Percentiles rank a stretch among this genome's conserved stretches.
phyloP scores from a whole-genome alignment of 2,888 invertebrate genomes.

The Athalia circularis region DNA sequence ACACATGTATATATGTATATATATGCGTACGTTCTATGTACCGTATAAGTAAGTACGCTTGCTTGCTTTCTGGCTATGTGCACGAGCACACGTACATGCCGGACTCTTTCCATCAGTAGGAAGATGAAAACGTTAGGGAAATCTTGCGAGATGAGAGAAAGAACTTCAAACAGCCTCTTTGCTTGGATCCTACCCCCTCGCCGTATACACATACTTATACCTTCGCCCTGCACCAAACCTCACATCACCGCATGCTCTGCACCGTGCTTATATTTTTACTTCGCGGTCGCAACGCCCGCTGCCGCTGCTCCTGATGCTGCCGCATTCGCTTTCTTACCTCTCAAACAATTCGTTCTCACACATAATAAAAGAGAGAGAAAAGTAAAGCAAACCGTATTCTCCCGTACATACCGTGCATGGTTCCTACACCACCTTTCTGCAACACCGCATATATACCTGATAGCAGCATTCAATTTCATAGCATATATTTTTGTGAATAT shows the following conservation, averaged over 20 bases:
- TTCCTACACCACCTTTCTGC: conserved; percentile 1
- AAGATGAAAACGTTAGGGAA: conserved; percentile 59
- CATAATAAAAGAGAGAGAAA: conserved; percentile 1
- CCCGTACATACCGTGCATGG: conserved; percentile 27
- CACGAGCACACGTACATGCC: neutral
- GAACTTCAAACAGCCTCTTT: conserved; percentile 34
- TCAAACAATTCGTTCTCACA: conserved; percentile 31
- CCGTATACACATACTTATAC: too few relatives aligned
- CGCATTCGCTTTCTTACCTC: neutral
- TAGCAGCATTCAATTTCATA: neutral
- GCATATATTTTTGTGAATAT: too few relatives aligned
- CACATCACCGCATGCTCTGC: neutral
- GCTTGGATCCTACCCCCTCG: neutral
- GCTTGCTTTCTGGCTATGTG: too few relatives aligned
- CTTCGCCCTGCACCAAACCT: neutral
- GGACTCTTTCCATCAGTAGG: conserved; percentile 19
- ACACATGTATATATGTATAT: too few relatives aligned
- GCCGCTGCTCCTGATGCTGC: too few relatives aligned
- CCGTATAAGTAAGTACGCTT: too few relatives aligned
- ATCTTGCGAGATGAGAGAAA: conserved; percentile 60
- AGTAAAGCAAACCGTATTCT: conserved; percentile 33
- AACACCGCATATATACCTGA: conserved; percentile 2
- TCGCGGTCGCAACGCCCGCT: neutral
- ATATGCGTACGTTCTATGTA: too few relatives aligned
- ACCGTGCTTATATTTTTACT: neutral